Base-by-base conservation (phyloP, 2,113 vertebrate genomes). In the Tricholaema leucomelas region DNA sequence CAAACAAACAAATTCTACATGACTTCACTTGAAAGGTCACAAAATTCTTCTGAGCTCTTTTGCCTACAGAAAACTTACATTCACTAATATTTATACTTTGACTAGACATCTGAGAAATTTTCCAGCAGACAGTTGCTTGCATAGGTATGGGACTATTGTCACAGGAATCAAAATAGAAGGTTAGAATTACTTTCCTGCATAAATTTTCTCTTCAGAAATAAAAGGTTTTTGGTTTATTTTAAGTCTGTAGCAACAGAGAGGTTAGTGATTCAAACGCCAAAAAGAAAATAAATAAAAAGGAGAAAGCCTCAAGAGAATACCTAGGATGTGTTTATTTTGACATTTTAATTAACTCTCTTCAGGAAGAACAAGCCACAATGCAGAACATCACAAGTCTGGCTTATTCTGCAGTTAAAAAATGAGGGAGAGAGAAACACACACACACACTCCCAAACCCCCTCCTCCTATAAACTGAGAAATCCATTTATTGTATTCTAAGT, bases 1-100 rank as follows among this genome's bases (percentile, higher is more conserved):
- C 16, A 96, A 90, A 83, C 35, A 94, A 90, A 81, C 3, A 67
- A 60, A 91, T 36, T 35, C 82, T 59, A 13, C 15, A 60, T 60
- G 15, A 69, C 64, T 95, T 94, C 70, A 93, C 74, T 95, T 95
- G 65, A 95, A 96, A 96, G 80, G 78, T 92, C 86, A 94, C 46
- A 78, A 71, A 69, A 90, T 88, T 90, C 33, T 88, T 90, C 84
- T 60, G 52, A 94, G 33, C 63, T 88, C 71, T 91, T 35, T 31
- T 38, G 19, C 87, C 56, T 58, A 60, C 59, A 90, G 73, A 83
- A 95, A 85, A 46, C 38, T 65, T 80, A 64, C 33, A 81, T 52
- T 87, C 79, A 31, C 35, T 66, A 87, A 48, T 91, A 93, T 88
- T 93, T 93, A 46, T 88, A 76, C 25, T 82, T 54, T 56, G 73